Evolutionary conservation across 1,140 invertebrate genomes (phyloP).

Genomic region (Potamilus streckersoni): DNA sequence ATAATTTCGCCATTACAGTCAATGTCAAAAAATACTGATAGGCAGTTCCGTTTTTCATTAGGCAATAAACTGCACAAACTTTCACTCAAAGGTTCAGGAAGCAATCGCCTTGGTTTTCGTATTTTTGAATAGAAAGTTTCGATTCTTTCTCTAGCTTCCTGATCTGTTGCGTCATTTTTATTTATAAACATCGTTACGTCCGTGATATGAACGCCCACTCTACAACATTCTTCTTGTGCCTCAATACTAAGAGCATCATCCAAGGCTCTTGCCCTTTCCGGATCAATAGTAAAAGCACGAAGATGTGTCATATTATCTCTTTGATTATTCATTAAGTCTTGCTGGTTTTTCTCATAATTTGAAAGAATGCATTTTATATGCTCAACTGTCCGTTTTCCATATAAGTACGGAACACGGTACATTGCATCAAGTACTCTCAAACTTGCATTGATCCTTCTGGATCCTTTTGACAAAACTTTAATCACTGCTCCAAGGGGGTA

Average conservation of each 20-base stretch:
- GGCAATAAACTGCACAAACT: constrained; percentile 64
- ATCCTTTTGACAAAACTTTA: constrained; percentile 9
- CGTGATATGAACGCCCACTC: constrained; percentile 58
- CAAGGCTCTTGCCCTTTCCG: constrained; percentile 97
- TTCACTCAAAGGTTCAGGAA: constrained; percentile 60
- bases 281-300: constrained; percentile 88
- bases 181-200: constrained; percentile 55
- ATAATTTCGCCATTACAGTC: constrained; percentile 23
- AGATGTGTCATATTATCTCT: constrained; percentile 65
- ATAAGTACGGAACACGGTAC: constrained; percentile 23
- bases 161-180: constrained; percentile 40
- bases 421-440: constrained; percentile 16
- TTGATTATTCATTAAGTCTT: background rate
- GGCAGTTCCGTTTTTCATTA: constrained; percentile 44
- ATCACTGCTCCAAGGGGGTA: constrained; percentile 29
- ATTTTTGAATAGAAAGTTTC: constrained; percentile 52
- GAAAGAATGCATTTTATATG: constrained; percentile 4
- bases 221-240: constrained; percentile 18
- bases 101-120: constrained; percentile 56
- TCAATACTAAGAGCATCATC: constrained; percentile 91
- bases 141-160: constrained; percentile 49
- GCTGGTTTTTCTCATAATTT: constrained; percentile 2
- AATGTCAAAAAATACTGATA: constrained; percentile 44
- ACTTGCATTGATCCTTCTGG: constrained; percentile 9
- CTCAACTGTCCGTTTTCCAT: constrained; percentile 14